Conservation (phyloP, 23 tunicate species). For the Trididemnum clinides region DNA sequence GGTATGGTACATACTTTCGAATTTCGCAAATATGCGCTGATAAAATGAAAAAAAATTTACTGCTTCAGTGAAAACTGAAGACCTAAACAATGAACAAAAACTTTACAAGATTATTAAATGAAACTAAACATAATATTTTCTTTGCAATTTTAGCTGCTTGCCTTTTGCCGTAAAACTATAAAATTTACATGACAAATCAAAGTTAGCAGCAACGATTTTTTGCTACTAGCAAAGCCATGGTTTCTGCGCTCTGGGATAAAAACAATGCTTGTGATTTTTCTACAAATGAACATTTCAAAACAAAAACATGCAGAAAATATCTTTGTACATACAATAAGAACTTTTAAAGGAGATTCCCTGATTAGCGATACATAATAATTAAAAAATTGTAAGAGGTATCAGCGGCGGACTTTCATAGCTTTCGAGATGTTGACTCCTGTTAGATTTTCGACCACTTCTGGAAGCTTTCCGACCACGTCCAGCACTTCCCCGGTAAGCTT, state of each 20-base stretch:
- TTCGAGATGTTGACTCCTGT: constrained; percentile 94
- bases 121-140: too few relatives aligned
- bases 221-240: too few relatives aligned
- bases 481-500: constrained; percentile 95
- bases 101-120: too few relatives aligned
- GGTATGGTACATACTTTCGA: too few relatives aligned
- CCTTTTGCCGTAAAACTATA: too few relatives aligned
- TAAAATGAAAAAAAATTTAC: too few relatives aligned
- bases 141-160: too few relatives aligned
- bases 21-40: too few relatives aligned
- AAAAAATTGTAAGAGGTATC: neutral
- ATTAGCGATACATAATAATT: neutral
- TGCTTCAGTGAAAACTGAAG: too few relatives aligned
- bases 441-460: constrained; percentile 81
- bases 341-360: neutral
- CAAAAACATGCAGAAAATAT: neutral
- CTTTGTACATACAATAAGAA: neutral
- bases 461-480: constrained; percentile 92
- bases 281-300: neutral
- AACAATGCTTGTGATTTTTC: neutral
- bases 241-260: constrained; percentile 1
- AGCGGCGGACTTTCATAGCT: constrained; percentile 57
- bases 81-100: too few relatives aligned
- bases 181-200: too few relatives aligned
- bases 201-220: too few relatives aligned